Conservation (phyloP, 2,113 vertebrate genomes). For the Poecilia latipinna region DNA sequence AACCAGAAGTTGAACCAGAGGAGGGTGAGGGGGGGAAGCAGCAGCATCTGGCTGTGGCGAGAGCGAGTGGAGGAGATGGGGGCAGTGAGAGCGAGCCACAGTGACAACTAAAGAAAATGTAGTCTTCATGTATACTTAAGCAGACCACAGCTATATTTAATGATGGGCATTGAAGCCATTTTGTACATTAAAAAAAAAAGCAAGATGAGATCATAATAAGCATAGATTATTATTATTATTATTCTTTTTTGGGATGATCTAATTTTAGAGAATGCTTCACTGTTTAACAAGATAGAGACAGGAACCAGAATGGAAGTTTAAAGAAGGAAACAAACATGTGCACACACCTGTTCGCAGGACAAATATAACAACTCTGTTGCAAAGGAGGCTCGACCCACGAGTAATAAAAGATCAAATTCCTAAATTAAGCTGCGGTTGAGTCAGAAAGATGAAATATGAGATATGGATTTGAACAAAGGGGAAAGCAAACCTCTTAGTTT, state of each 20-base stretch:
- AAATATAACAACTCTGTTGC: neutral
- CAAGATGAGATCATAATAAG: neutral
- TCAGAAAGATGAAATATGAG: conserved; percentile 8
- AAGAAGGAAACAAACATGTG: conserved; percentile 11
- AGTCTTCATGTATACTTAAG: neutral
- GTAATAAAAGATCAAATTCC: conserved; percentile 4
- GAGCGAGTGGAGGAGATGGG: neutral
- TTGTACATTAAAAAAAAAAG: neutral
- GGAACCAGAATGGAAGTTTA: neutral
- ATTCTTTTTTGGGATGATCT: neutral
- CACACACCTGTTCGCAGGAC: conserved; percentile 44
- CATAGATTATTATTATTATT: too few relatives aligned
- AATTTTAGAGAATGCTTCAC: neutral
- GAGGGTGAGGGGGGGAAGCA: conserved; percentile 16
- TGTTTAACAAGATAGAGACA: neutral
- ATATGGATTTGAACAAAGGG: conserved; percentile 20
- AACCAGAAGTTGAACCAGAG: conserved; percentile 66
- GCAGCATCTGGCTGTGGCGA: conserved; percentile 65
- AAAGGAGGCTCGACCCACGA: neutral
- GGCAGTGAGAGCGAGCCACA: neutral
- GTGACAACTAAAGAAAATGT: neutral
- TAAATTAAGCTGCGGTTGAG: conserved; percentile 10
- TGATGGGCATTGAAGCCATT: neutral
- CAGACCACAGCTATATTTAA: neutral
- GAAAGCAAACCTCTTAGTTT: conserved; percentile 44